phyloP scores from a whole-genome alignment of 2,888 invertebrate species.

The Bimastos eiseni region DNA sequence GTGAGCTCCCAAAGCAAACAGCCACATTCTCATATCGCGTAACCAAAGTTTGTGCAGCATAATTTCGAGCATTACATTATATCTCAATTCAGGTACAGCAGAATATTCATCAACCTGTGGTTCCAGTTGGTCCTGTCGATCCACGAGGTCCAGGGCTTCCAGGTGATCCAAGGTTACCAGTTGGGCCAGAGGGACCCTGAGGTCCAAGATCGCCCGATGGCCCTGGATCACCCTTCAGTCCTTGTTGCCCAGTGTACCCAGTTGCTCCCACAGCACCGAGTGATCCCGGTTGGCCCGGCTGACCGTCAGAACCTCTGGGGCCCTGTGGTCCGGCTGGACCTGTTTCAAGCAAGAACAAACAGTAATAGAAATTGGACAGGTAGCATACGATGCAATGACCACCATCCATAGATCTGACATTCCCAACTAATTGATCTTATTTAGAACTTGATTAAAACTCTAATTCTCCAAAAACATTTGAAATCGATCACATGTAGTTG shows the following conservation, averaged over 20 bases:
- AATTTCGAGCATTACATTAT: background rate
- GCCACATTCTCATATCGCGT: too few species aligned
- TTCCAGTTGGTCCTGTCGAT: constrained; percentile 25
- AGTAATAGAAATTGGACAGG: background rate
- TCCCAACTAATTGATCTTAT: background rate
- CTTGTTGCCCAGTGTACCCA: constrained; percentile 32
- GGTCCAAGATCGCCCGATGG: constrained; percentile 32
- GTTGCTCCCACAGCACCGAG: constrained; percentile 47
- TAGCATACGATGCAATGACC: background rate
- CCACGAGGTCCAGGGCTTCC: constrained; percentile 36
- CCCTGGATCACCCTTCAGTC: constrained; percentile 31
- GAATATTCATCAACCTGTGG: constrained; percentile 13
- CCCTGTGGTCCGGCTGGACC: constrained; percentile 32
- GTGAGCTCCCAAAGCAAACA: too few species aligned
- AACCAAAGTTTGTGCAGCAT: too few species aligned
- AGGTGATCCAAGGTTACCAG: constrained; percentile 29
- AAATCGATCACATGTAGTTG: too few species aligned
- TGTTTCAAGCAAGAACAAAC: background rate
- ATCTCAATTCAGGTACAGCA: background rate
- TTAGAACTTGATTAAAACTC: background rate
- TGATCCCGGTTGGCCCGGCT: constrained; percentile 49
- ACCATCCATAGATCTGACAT: background rate
- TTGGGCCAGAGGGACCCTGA: constrained; percentile 31
- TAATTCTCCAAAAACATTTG: too few species aligned
- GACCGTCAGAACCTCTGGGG: constrained; percentile 25